These are phyloP conservation scores for Cydia splendana DNA, from an alignment of 1,140 invertebrate species.

Conservation along the genomic window DNA sequence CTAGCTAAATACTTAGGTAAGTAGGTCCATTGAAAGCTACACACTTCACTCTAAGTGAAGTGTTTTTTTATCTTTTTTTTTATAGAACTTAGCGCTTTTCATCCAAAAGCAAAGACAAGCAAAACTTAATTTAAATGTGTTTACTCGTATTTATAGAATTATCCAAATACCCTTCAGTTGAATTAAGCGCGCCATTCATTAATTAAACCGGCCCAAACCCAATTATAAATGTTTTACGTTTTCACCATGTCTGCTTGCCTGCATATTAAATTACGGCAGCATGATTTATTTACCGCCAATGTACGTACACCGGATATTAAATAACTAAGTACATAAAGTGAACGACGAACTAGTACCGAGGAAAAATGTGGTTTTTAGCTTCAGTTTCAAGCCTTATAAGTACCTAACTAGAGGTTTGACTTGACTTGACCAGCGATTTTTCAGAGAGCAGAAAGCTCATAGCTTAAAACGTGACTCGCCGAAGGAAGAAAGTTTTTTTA, in stretches of 20 bases:
- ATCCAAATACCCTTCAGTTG: neutral
- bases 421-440: neutral
- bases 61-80: too few species aligned
- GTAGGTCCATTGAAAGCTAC: too few species aligned
- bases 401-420: neutral
- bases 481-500: neutral
- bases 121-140: neutral
- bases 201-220: constrained; percentile 19
- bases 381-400: neutral
- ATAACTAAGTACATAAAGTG: neutral
- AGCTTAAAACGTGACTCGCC: neutral
- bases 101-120: constrained; percentile 9
- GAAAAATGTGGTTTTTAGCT: neutral
- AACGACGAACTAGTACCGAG: neutral
- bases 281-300: constrained; percentile 1
- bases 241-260: constrained; percentile 11
- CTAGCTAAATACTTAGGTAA: too few species aligned
- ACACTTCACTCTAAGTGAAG: too few species aligned
- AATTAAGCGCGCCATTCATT: constrained; percentile 25
- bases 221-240: constrained; percentile 29
- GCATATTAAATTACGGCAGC: constrained; percentile 18
- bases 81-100: too few species aligned
- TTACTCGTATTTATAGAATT: neutral
- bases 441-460: neutral
- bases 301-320: neutral